These are phyloP conservation scores for Balaeniceps rex DNA, from an alignment of 2,113 vertebrate genomes.

Conservation along the genomic window DNA sequence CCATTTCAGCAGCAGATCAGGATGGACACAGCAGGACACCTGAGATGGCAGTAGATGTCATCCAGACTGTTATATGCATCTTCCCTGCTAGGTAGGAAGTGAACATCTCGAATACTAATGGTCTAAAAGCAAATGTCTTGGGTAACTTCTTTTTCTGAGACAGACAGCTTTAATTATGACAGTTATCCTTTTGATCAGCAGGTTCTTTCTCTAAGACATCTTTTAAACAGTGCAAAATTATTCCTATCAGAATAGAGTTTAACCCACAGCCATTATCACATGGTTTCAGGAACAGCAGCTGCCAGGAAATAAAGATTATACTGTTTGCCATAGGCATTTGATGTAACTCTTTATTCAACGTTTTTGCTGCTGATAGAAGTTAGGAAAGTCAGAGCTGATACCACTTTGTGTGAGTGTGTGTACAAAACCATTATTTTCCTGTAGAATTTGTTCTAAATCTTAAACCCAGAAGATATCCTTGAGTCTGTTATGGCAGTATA, in stretches of 20 bases:
- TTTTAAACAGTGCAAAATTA: constrained; percentile 31
- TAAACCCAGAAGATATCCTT: not conserved
- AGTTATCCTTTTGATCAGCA: constrained; percentile 35
- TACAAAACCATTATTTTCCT: not conserved
- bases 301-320: constrained; percentile 52
- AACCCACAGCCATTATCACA: constrained; percentile 42
- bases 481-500: not conserved
- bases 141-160: not conserved
- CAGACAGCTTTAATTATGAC: constrained; percentile 25
- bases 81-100: not conserved
- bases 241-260: constrained; percentile 43
- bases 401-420: not conserved
- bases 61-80: not conserved
- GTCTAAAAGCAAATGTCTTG: not conserved
- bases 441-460: not conserved
- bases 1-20: not conserved
- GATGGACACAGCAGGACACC: not conserved
- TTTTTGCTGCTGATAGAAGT: constrained; percentile 39
- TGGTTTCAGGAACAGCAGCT: constrained; percentile 31
- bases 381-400: not conserved
- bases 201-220: not conserved
- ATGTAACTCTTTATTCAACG: constrained; percentile 42
- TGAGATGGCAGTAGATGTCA: not conserved
- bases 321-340: constrained; percentile 47
- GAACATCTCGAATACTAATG: not conserved